Conservation (phyloP, 2,113 vertebrate genomes). For the Butastur rufipennis region DNA sequence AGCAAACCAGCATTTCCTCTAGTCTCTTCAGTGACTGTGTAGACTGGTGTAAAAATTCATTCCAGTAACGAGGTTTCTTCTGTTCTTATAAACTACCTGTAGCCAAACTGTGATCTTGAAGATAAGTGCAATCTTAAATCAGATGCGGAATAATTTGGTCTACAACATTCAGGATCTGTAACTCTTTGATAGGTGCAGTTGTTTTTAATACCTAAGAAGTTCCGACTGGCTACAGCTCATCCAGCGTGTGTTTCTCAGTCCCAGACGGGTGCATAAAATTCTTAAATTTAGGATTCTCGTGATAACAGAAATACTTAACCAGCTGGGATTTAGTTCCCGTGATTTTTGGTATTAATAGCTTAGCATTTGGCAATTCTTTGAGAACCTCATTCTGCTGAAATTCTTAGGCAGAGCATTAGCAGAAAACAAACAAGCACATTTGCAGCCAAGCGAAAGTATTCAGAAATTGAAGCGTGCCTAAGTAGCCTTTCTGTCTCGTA, state of each 20-base stretch:
- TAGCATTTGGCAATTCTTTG: conserved; percentile 11
- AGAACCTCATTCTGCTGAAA: neutral
- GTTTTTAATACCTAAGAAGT: neutral
- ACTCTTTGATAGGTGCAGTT: neutral
- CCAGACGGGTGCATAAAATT: neutral
- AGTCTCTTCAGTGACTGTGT: neutral
- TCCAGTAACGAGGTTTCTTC: neutral
- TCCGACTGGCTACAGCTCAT: neutral
- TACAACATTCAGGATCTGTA: neutral
- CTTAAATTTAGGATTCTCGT: conserved; percentile 25
- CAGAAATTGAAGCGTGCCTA: neutral
- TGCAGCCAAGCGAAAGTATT: neutral
- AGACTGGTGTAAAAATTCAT: neutral
- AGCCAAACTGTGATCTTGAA: neutral
- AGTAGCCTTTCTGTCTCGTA: neutral
- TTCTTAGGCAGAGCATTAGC: neutral
- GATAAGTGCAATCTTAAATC: neutral
- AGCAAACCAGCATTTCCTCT: neutral
- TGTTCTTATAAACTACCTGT: neutral
- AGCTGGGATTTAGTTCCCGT: conserved; percentile 12
- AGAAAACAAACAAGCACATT: conserved; percentile 26
- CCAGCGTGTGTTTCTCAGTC: neutral
- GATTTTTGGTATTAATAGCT: conserved; percentile 36
- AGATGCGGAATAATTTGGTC: neutral
- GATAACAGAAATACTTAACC: neutral